Conservation (phyloP, 2,113 vertebrate species). For the Sphyrna mokarran region DNA sequence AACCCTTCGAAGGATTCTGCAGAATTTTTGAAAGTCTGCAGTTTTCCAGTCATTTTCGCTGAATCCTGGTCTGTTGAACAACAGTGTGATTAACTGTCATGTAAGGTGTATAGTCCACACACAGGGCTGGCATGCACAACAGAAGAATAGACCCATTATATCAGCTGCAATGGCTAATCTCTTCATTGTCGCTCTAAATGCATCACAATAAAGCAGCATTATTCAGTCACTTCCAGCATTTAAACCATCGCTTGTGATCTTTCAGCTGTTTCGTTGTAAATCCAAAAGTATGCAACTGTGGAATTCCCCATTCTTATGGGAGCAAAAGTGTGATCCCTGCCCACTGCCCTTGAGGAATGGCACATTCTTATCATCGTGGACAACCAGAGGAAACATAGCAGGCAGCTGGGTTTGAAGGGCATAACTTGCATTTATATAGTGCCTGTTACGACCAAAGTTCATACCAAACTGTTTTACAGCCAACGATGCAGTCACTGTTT, state of each 20-base stretch:
- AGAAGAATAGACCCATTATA: neutral
- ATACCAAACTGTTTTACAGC: neutral
- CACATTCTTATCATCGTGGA: neutral
- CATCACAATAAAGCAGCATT: neutral
- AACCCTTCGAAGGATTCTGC: neutral
- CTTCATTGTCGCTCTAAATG: neutral
- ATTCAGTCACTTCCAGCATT: neutral
- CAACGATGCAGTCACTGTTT: neutral
- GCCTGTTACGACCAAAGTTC: neutral
- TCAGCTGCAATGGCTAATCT: neutral
- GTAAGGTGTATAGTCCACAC: neutral
- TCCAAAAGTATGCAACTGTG: neutral
- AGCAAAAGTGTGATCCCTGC: neutral
- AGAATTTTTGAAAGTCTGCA: neutral
- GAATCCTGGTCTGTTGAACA: neutral
- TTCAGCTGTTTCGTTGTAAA: neutral
- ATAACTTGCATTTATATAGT: neutral
- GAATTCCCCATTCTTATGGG: neutral
- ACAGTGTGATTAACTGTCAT: neutral
- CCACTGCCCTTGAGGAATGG: neutral
- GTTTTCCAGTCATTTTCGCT: neutral
- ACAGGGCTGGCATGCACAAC: neutral
- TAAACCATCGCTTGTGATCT: neutral
- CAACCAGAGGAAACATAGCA: neutral
- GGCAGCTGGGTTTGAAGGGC: neutral